Evolutionary conservation across 2,113 vertebrate genomes (phyloP).

Genomic region (Tringa solitaria): DNA sequence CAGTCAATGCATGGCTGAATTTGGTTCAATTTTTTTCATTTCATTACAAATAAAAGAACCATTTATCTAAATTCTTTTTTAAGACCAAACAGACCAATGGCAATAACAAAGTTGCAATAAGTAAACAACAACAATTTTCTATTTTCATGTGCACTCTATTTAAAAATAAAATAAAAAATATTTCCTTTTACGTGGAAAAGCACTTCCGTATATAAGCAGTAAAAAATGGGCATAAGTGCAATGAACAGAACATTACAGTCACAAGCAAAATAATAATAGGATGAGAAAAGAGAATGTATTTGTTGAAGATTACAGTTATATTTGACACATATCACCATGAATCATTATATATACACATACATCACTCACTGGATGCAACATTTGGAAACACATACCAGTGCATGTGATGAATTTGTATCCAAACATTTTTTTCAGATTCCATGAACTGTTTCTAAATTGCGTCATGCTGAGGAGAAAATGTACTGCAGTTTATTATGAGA

Average conservation of each 20-base stretch:
- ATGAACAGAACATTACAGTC: not conserved
- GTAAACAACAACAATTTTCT: not conserved
- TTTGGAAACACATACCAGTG: not conserved
- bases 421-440: not conserved
- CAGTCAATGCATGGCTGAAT: not conserved
- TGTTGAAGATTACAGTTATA: not conserved
- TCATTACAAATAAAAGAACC: not conserved
- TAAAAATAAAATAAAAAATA: not conserved
- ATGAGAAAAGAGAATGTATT: not conserved
- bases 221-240: not conserved
- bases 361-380: not conserved
- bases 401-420: not conserved
- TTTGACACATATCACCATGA: not conserved
- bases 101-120: not conserved
- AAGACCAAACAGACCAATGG: not conserved
- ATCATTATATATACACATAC: not conserved
- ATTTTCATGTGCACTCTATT: not conserved
- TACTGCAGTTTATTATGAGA: not conserved
- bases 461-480: not conserved
- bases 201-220: not conserved
- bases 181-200: not conserved
- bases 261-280: not conserved
- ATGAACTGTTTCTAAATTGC: conserved; percentile 3
- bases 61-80: not conserved
- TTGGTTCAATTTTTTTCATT: not conserved